Conservation (phyloP, 2,113 vertebrate genomes). For the Apaloderma vittatum region DNA sequence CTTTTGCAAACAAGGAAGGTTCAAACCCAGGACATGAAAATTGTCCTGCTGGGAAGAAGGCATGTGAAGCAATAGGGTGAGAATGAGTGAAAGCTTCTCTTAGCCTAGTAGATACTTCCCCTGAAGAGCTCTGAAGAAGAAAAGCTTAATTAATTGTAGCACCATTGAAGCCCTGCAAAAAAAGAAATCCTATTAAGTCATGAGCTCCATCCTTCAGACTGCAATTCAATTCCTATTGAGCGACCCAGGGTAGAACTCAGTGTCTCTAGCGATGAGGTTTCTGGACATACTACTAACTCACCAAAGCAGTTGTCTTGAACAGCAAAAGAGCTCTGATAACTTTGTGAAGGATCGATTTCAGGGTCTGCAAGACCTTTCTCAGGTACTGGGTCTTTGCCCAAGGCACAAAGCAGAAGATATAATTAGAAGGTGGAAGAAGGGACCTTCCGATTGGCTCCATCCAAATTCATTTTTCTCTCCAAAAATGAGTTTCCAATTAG, state of each 20-base stretch:
- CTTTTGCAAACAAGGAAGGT: neutral
- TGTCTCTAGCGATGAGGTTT: neutral
- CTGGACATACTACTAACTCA: constrained; percentile 9
- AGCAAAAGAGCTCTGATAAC: neutral
- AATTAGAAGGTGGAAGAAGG: neutral
- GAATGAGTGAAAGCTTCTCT: constrained; percentile 2
- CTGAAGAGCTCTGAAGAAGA: constrained; percentile 11
- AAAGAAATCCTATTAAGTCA: constrained; percentile 16
- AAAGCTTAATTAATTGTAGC: constrained; percentile 55
- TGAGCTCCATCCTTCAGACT: constrained; percentile 10
- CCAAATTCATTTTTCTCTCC: neutral
- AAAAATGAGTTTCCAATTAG: neutral
- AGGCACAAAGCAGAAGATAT: neutral
- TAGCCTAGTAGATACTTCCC: neutral
- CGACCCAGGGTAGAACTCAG: neutral
- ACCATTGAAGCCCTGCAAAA: constrained; percentile 13
- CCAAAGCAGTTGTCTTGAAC: neutral
- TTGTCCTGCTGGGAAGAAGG: neutral
- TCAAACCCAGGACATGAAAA: neutral
- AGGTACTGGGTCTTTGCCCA: neutral
- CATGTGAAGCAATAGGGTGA: neutral
- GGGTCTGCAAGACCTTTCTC: neutral
- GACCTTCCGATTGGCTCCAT: neutral
- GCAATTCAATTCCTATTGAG: neutral
- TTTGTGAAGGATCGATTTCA: neutral